Conservation (phyloP, 1,140 invertebrate species). For the Kradibia gibbosae region DNA sequence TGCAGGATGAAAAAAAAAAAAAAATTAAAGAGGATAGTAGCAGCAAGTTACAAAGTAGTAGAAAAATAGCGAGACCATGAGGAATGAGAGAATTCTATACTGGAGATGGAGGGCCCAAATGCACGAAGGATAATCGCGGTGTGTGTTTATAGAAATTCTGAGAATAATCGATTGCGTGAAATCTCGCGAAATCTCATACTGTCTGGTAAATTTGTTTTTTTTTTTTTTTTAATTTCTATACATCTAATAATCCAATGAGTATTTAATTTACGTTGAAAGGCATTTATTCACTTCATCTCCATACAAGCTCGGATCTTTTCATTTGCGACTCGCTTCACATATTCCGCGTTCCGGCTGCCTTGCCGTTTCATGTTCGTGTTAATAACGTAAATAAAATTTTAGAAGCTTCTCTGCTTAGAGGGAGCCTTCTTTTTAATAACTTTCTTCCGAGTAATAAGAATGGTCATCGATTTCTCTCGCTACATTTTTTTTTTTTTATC, state of each 20-base stretch:
- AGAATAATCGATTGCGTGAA: neutral
- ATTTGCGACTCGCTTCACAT: neutral
- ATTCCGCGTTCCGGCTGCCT: neutral
- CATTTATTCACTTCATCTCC: neutral
- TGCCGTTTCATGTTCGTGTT: neutral
- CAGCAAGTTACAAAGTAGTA: neutral
- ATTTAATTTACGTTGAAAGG: neutral
- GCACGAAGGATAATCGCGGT: neutral
- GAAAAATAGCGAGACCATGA: neutral
- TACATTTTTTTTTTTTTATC: too few relatives aligned
- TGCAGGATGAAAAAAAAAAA: conserved; percentile 18
- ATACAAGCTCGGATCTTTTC: neutral
- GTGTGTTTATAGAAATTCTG: too few relatives aligned
- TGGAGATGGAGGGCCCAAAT: neutral
- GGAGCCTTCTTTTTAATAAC: too few relatives aligned
- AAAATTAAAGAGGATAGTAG: conserved; percentile 28
- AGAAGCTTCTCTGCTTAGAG: too few relatives aligned
- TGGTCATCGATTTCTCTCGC: too few relatives aligned
- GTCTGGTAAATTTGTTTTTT: neutral
- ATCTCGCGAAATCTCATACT: neutral
- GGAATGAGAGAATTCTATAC: neutral
- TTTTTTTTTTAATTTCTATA: too few relatives aligned
- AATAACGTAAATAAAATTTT: too few relatives aligned
- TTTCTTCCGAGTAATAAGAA: too few relatives aligned
- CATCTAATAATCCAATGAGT: conserved; percentile 22